Conservation (phyloP, 1,140 invertebrate species). For the Tetramorium alpestre region DNA sequence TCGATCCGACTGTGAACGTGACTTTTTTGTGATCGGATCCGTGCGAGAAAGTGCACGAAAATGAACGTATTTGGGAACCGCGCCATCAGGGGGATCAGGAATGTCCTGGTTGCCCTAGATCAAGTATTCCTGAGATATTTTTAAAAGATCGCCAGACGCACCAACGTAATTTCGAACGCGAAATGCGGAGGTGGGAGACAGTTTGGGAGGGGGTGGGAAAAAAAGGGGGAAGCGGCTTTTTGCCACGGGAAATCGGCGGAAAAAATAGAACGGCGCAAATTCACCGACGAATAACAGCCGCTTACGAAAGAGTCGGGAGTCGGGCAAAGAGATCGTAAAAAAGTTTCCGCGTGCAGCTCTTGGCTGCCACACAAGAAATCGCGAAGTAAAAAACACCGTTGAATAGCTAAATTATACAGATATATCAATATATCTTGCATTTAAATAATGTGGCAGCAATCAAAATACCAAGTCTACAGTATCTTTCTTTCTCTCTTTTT, state of each 20-base stretch:
- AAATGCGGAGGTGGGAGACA: background rate
- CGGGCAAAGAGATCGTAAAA: background rate
- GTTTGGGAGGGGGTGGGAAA: background rate
- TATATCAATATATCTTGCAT: background rate
- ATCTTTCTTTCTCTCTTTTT: background rate
- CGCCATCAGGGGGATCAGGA: constrained; percentile 63
- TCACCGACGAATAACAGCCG: constrained; percentile 59
- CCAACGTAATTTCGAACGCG: constrained; percentile 55
- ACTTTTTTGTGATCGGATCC: background rate
- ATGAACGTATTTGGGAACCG: constrained; percentile 17
- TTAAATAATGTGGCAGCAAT: background rate
- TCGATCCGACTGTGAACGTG: background rate
- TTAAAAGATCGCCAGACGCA: constrained; percentile 76
- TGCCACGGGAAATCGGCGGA: constrained; percentile 60
- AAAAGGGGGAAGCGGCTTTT: background rate
- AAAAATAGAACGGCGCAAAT: constrained; percentile 68
- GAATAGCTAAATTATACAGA: background rate
- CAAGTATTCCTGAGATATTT: constrained; percentile 79
- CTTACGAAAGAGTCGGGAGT: constrained; percentile 9
- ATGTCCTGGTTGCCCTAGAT: constrained; percentile 81
- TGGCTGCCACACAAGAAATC: background rate
- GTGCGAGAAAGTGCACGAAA: constrained; percentile 15
- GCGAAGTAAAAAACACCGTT: background rate
- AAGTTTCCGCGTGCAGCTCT: constrained; percentile 20
- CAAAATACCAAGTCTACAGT: background rate